A percentile compares a stretch with the other conserved stretches of the same genome.
These are phyloP conservation scores for Larimichthys polyactis DNA, from an alignment of 2,113 vertebrate genomes.

Conservation along the genomic window DNA sequence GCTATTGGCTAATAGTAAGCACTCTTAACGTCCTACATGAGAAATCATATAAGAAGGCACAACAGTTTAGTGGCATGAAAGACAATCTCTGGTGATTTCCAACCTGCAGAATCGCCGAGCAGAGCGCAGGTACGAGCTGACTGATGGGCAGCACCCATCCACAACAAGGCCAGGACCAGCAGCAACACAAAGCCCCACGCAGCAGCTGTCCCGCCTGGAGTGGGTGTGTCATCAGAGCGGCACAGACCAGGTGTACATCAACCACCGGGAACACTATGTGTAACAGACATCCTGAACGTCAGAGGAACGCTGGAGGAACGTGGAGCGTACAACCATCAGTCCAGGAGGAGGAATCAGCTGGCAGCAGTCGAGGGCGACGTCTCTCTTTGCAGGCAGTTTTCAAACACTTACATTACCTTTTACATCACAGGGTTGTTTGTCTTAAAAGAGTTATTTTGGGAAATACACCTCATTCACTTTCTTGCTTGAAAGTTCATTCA, in stretches of 20 bases:
- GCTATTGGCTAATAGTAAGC: too few relatives aligned
- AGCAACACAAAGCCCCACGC: constrained; percentile 52
- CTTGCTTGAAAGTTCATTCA: neutral
- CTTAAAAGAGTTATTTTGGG: neutral
- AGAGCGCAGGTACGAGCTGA: constrained; percentile 60
- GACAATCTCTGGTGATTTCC: neutral
- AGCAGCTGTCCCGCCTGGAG: constrained; percentile 77
- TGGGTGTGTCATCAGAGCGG: constrained; percentile 86
- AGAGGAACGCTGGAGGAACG: constrained; percentile 8
- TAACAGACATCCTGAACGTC: constrained; percentile 57
- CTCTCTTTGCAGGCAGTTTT: constrained; percentile 12
- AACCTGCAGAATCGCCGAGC: constrained; percentile 69
- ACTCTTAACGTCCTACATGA: neutral
- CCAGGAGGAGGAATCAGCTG: constrained; percentile 35
- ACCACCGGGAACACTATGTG: constrained; percentile 86
- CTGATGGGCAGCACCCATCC: constrained; percentile 43
- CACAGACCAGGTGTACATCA: constrained; percentile 83
- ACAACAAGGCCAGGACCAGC: constrained; percentile 16
- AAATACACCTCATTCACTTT: neutral
- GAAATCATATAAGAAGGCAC: neutral
- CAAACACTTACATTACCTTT: neutral
- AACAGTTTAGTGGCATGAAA: neutral
- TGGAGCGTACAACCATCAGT: neutral
- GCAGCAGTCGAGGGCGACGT: neutral
- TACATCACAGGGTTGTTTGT: neutral